Percentiles rank a stretch among this genome's conserved stretches.
Conservation (phyloP, 2,888 invertebrate genomes). For the Habrosyne pyritoides region DNA sequence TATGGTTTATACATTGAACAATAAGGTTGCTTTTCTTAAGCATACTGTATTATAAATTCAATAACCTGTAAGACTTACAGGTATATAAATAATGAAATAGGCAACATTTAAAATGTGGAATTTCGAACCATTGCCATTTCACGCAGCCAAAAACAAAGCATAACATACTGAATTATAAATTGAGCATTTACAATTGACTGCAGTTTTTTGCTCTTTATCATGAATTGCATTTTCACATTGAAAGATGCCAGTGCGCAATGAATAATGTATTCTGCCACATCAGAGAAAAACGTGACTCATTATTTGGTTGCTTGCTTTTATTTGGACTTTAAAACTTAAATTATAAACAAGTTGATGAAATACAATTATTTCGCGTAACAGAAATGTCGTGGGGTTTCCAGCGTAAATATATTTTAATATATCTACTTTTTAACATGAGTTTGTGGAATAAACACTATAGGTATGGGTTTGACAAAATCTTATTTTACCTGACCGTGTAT, state of each 20-base stretch:
- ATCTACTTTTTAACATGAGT: neutral
- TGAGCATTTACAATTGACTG: neutral
- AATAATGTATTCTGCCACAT: constrained; percentile 18
- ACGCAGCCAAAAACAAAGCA: neutral
- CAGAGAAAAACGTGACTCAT: constrained; percentile 12
- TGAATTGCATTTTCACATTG: constrained; percentile 9
- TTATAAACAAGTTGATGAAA: neutral
- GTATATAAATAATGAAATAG: too few species aligned
- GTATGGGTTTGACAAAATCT: too few species aligned
- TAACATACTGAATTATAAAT: neutral
- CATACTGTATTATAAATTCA: too few species aligned
- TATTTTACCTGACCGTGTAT: too few species aligned
- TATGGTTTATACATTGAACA: too few species aligned
- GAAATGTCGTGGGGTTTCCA: neutral
- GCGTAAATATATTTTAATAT: neutral
- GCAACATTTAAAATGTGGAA: neutral
- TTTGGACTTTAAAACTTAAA: neutral
- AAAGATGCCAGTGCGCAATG: constrained; percentile 9
- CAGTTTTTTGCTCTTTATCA: constrained; percentile 8
- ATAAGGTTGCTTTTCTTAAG: too few species aligned
- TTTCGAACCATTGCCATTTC: neutral
- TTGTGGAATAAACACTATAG: neutral
- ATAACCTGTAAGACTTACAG: too few species aligned
- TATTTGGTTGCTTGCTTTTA: constrained; percentile 5
- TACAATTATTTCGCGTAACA: neutral